phyloP scores from a whole-genome alignment of 2,888 invertebrate species.

The Falcaria lacertinaria region DNA sequence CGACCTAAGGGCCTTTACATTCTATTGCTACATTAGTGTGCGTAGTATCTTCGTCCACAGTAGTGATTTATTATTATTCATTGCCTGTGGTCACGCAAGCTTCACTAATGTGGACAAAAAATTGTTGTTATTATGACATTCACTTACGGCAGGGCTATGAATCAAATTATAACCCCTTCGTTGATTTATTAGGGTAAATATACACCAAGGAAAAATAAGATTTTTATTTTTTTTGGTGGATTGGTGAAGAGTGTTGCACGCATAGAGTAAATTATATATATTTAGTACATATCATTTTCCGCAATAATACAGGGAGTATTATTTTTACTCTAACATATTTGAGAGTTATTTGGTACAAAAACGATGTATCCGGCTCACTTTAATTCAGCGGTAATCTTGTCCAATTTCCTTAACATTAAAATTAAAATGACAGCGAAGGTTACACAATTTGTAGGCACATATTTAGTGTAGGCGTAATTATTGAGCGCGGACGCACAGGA shows the following conservation, averaged over 20 bases:
- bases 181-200: neutral
- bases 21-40: conserved; percentile 11
- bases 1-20: conserved; percentile 32
- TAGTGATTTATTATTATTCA: conserved; percentile 10
- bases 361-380: neutral
- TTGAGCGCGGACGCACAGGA: conserved; percentile 24
- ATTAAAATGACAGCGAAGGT: conserved; percentile 24
- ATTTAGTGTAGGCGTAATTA: conserved; percentile 35
- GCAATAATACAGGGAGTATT: too few species aligned
- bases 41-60: conserved; percentile 13
- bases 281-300: too few species aligned
- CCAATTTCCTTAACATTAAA: too few species aligned
- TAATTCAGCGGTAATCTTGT: neutral
- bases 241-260: too few species aligned
- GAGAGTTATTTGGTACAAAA: too few species aligned
- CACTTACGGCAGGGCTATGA: neutral
- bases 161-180: neutral
- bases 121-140: neutral
- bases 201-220: too few species aligned
- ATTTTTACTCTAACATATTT: too few species aligned
- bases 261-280: too few species aligned
- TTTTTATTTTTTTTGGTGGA: too few species aligned
- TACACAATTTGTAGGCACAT: too few species aligned
- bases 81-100: conserved; percentile 1
- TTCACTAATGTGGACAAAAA: neutral